Conservation (phyloP, 2,888 invertebrate species). For the Heliconius aoede region DNA sequence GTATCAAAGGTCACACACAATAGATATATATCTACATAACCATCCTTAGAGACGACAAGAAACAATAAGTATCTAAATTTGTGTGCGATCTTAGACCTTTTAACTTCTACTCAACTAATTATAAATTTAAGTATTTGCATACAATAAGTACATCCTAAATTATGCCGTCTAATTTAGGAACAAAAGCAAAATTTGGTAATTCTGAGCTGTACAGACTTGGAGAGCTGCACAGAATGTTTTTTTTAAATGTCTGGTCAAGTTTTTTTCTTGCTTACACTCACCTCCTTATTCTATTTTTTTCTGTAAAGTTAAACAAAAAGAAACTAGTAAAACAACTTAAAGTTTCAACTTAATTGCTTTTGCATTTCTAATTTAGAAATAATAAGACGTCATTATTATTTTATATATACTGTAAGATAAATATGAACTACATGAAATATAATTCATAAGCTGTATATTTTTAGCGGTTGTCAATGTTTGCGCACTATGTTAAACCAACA, state of each 20-base stretch:
- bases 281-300: background rate
- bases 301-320: background rate
- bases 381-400: background rate
- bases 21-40: background rate
- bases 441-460: conserved; percentile 6
- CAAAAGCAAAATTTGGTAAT: background rate
- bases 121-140: background rate
- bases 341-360: background rate
- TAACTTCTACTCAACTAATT: background rate
- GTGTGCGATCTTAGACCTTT: background rate
- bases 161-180: no score
- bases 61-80: background rate
- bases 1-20: background rate
- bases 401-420: background rate
- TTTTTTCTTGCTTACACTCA: background rate
- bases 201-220: background rate
- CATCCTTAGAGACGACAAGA: background rate
- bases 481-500: conserved; percentile 4
- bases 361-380: background rate
- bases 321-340: background rate
- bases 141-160: background rate
- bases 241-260: background rate
- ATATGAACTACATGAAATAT: background rate
- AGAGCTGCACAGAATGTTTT: background rate
- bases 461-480: background rate